These are phyloP conservation scores for Lasioglossum lativentre DNA, from an alignment of 2,888 invertebrate genomes.

Conservation along the genomic window DNA sequence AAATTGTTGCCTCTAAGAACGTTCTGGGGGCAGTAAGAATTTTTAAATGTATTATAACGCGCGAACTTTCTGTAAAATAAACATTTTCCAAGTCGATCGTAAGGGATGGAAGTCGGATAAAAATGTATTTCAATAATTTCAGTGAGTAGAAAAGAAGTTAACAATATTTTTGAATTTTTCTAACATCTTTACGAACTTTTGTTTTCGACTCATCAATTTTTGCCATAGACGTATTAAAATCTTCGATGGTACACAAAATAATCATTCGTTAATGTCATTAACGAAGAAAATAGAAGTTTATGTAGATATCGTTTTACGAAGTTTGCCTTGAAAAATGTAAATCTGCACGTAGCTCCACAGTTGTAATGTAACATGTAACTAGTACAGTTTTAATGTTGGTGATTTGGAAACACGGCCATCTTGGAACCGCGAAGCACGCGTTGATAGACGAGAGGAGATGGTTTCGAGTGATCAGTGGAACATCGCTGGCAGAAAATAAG, in stretches of 20 bases:
- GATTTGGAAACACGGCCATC: neutral
- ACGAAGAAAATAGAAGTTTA: too few species aligned
- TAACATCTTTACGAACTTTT: neutral
- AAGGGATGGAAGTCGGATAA: neutral
- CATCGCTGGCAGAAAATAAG: neutral
- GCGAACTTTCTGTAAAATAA: neutral
- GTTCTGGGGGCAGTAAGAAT: neutral
- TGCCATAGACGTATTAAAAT: too few species aligned
- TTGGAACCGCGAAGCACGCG: neutral
- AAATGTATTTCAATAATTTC: neutral
- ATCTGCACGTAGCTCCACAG: too few species aligned
- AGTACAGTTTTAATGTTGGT: too few species aligned
- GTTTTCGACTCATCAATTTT: too few species aligned
- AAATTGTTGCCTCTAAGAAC: neutral
- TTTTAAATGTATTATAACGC: neutral
- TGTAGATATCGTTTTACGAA: too few species aligned
- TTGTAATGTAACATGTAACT: too few species aligned
- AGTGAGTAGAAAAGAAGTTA: too few species aligned
- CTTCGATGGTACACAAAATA: too few species aligned
- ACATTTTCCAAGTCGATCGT: neutral
- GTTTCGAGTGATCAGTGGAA: neutral
- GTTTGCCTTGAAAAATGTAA: too few species aligned
- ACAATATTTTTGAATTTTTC: too few species aligned
- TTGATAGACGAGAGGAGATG: neutral
- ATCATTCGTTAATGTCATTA: too few species aligned